Conservation (phyloP, 2,888 invertebrate species). For the Leptarthrus brevirostris region DNA sequence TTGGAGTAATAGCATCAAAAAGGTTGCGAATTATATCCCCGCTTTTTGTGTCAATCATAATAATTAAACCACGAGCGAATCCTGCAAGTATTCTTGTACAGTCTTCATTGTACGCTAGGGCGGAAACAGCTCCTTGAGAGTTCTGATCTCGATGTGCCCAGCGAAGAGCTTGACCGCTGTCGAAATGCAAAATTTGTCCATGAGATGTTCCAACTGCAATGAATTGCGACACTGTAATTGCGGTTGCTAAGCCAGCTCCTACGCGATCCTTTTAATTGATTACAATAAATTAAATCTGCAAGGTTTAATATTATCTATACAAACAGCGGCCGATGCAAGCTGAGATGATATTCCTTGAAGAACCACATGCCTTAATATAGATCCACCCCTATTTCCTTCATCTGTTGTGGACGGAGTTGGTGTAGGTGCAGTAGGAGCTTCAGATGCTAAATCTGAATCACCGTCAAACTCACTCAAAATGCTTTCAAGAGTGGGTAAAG, state of each 20-base stretch:
- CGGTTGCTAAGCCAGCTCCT: slow-evolving; percentile 88
- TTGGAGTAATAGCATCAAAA: slow-evolving; percentile 85
- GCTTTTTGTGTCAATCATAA: slow-evolving; percentile 87
- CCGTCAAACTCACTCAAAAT: slow-evolving; percentile 81
- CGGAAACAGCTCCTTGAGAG: slow-evolving; percentile 82
- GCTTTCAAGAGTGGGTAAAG: slow-evolving; percentile 82
- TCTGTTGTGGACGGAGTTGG: slow-evolving; percentile 66
- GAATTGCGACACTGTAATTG: slow-evolving; percentile 81
- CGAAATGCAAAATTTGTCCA: slow-evolving; percentile 89
- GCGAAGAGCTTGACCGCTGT: slow-evolving; percentile 85
- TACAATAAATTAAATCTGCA: not conserved
- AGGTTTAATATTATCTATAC: too few relatives aligned
- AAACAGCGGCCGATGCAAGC: slow-evolving; percentile 85
- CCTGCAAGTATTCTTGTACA: slow-evolving; percentile 86
- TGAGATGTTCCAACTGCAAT: slow-evolving; percentile 95
- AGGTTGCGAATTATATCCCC: slow-evolving; percentile 82
- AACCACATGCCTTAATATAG: slow-evolving; percentile 81
- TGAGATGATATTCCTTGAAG: slow-evolving; percentile 92
- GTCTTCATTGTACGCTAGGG: slow-evolving; percentile 88
- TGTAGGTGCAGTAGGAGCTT: slow-evolving; percentile 63
- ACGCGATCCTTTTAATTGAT: slow-evolving; percentile 77
- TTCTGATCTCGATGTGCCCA: slow-evolving; percentile 80
- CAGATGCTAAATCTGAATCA: slow-evolving; percentile 71
- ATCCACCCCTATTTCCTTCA: slow-evolving; percentile 69
- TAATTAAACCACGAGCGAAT: slow-evolving; percentile 82